phyloP scores from a whole-genome alignment of 1,140 invertebrate genomes.

The Musca vetustissima region DNA sequence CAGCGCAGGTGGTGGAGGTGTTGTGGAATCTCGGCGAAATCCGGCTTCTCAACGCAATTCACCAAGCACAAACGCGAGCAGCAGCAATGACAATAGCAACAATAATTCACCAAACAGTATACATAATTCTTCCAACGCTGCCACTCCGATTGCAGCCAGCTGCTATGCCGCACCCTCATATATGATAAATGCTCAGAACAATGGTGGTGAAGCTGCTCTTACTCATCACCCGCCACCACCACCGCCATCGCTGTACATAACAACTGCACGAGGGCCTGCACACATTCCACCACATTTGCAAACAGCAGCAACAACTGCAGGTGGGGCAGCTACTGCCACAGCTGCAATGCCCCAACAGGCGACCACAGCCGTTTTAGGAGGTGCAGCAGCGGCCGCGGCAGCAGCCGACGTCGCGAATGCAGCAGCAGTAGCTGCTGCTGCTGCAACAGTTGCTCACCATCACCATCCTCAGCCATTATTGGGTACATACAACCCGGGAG shows the following conservation, averaged over 20 bases:
- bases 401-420: constrained; percentile 47
- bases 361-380: constrained; percentile 27
- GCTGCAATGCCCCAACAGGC: constrained; percentile 35
- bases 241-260: constrained; percentile 27
- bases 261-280: constrained; percentile 29
- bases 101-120: constrained; percentile 56
- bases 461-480: constrained; percentile 32
- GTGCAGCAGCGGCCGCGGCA: constrained; percentile 39
- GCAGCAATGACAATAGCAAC: constrained; percentile 53
- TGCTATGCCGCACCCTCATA: constrained; percentile 14
- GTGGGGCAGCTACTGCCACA: constrained; percentile 35
- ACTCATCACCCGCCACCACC: constrained; percentile 25
- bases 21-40: constrained; percentile 46
- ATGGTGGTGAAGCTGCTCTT: constrained; percentile 10
- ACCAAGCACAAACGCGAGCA: constrained; percentile 46
- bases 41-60: constrained; percentile 49
- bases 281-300: constrained; percentile 54
- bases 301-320: constrained; percentile 32
- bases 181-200: constrained; percentile 11
- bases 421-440: constrained; percentile 31
- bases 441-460: constrained; percentile 37
- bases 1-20: constrained; percentile 9
- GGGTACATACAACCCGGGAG: constrained; percentile 50
- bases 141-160: constrained; percentile 16
- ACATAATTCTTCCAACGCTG: constrained; percentile 26